These are phyloP conservation scores for Drosophila meridionalis DNA, from an alignment of 2,888 invertebrate species.

Conservation along the genomic window DNA sequence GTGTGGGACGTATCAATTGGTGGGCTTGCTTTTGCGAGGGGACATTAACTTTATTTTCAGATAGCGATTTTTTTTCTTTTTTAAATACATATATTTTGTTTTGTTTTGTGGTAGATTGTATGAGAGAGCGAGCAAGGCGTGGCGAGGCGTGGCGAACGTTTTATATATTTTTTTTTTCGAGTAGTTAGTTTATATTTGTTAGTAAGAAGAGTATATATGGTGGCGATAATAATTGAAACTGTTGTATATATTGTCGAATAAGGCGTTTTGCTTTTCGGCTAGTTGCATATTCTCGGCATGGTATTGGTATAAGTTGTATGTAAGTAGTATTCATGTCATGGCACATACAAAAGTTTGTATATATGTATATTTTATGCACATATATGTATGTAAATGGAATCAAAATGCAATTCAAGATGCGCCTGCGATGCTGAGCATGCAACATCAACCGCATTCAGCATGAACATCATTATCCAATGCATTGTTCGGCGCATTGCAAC, in stretches of 20 bases:
- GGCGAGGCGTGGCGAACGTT: conserved; percentile 51
- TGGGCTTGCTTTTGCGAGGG: conserved; percentile 48
- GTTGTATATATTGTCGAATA: conserved; percentile 44
- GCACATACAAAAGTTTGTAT: conserved; percentile 25
- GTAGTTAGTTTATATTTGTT: conserved; percentile 47
- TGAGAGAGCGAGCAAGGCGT: conserved; percentile 72
- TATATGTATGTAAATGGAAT: conserved; percentile 33
- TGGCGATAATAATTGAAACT: conserved; percentile 42
- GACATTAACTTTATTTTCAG: conserved; percentile 46
- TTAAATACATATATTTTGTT: conserved; percentile 16
- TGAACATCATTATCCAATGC: conserved; percentile 52
- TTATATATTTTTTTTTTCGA: conserved; percentile 8
- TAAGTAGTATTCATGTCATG: conserved; percentile 44
- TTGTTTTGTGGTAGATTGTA: conserved; percentile 30
- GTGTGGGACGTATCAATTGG: conserved; percentile 57
- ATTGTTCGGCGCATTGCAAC: conserved; percentile 52
- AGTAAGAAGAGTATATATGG: conserved; percentile 37
- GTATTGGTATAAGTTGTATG: conserved; percentile 34
- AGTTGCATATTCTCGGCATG: conserved; percentile 48
- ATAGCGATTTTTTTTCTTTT: conserved; percentile 4
- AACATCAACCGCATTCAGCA: conserved; percentile 36
- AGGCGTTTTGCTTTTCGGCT: conserved; percentile 50
- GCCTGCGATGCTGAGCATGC: conserved; percentile 52
- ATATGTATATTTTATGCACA: conserved; percentile 19
- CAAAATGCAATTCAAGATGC: conserved; percentile 62